A percentile compares a stretch with the other conserved stretches of the same genome.
Conservation (phyloP, 2,888 invertebrate species). For the Pachymerium ferrugineum region DNA sequence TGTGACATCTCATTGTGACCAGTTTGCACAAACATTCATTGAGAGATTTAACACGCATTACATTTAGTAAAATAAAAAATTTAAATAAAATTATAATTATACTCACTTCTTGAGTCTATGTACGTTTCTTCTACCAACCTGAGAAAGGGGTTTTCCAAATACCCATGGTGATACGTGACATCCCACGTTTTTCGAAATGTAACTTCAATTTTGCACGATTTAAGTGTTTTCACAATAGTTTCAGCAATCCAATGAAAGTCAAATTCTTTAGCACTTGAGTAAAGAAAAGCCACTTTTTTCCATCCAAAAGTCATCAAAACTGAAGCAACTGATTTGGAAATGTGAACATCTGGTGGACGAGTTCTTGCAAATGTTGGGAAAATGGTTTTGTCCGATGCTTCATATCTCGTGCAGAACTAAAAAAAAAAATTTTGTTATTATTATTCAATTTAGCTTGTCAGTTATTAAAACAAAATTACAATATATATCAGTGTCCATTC, state of each 20-base stretch:
- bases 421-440: slow-evolving; percentile 34
- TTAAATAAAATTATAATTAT: slow-evolving; percentile 16
- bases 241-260: slow-evolving; percentile 67
- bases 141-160: slow-evolving; percentile 77
- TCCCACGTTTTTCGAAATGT: slow-evolving; percentile 61
- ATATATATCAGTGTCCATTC: too few relatives aligned
- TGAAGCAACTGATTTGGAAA: slow-evolving; percentile 84
- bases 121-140: slow-evolving; percentile 74
- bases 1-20: too few relatives aligned
- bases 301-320: slow-evolving; percentile 79
- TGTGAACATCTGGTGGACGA: slow-evolving; percentile 86
- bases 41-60: too few relatives aligned
- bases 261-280: slow-evolving; percentile 69
- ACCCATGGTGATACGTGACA: slow-evolving; percentile 72
- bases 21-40: neutral
- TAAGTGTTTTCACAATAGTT: slow-evolving; percentile 68
- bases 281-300: slow-evolving; percentile 80
- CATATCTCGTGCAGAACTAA: slow-evolving; percentile 84
- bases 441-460: neutral
- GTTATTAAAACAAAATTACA: too few relatives aligned
- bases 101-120: slow-evolving; percentile 80
- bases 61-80: slow-evolving; percentile 24
- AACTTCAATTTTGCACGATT: slow-evolving; percentile 64
- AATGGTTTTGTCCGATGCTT: slow-evolving; percentile 77
- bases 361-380: slow-evolving; percentile 90